Base-by-base conservation (phyloP, 2,797 vertebrate species). In the Psittacula echo region DNA sequence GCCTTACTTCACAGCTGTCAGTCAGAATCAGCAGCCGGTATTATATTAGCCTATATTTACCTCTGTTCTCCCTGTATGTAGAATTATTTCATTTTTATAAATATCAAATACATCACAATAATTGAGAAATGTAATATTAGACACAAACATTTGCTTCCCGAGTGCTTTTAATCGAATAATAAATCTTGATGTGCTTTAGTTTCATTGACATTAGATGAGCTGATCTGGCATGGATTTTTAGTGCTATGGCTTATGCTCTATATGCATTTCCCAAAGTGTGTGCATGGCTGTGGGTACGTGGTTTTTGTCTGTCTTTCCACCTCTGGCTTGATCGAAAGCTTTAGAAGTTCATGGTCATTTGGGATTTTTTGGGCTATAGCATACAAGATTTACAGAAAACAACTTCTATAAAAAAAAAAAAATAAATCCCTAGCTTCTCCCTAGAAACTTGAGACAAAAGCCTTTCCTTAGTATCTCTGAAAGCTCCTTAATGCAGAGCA, bases 1-100 rank as follows among this genome's bases (percentile, higher is more conserved):
- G 91, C 90, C 83, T 60, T 80, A 62, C 81, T 92, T 89, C 78
- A 77, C 48, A 87, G 76, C 68, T 85, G 78, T 94, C 93, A 90
- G 15, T 96, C 95, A 94, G 53, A 90, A 87, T 82, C 80, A 71
- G 67, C 72, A 71, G 34, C 39, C 15, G 2, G 30, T 48, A 68
- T 90, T 90, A 62, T 73, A 60, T 79, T 85, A 90, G 64, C 45
- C 34, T 37, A 1, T 71, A 65, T 90, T 93, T 97, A 61, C 77
- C 77, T 79, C 68, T 71, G 1, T 68, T 85, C 37, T 73, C 56
- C 24, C 12, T 45, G 20, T 56, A 76, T 50, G 21, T 72, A 24
- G n/a, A 91, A 42, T 85, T 87, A 78, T 76, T 93, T 89, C 16
- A 67, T 61, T 76, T 74, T 86, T 67, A 71, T 60, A 54, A 88